phyloP scores from a whole-genome alignment of 2,888 invertebrate species.

The Panopea generosa region DNA sequence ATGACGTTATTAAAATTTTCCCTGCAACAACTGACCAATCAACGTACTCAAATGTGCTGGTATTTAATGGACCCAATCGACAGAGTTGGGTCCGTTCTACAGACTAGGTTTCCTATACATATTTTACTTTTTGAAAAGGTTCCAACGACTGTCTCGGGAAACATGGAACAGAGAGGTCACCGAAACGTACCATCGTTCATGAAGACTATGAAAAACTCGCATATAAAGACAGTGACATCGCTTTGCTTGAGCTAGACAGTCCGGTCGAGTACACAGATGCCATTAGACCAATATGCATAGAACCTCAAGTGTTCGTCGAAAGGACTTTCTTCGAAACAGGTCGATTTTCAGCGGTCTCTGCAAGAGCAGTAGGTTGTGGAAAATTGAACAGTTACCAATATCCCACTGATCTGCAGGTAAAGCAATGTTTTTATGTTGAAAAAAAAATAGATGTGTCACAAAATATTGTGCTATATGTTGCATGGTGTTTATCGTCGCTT shows the following conservation, averaged over 20 bases:
- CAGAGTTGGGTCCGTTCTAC: too few species aligned
- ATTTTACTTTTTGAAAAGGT: too few species aligned
- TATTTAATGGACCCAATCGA: too few species aligned
- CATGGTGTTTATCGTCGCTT: too few species aligned
- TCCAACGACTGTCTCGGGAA: background rate
- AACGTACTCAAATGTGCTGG: too few species aligned
- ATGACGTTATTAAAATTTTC: too few species aligned
- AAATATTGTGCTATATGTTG: too few species aligned
- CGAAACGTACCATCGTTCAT: conserved; percentile 62
- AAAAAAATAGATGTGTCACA: too few species aligned
- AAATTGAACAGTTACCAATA: background rate
- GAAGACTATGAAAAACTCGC: conserved; percentile 50
- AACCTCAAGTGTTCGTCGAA: conserved; percentile 38
- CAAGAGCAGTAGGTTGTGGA: conserved; percentile 49
- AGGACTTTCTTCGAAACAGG: conserved; percentile 22
- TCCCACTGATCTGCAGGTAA: too few species aligned
- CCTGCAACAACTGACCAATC: too few species aligned
- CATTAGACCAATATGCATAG: conserved; percentile 70
- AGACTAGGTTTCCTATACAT: too few species aligned
- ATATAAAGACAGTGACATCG: conserved; percentile 69
- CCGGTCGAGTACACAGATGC: conserved; percentile 59
- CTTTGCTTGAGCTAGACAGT: conserved; percentile 67
- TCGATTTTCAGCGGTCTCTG: background rate
- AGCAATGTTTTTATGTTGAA: too few species aligned
- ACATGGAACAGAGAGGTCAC: background rate